Conservation (phyloP, 2,797 vertebrate species). For the Brachyalestes nurse region DNA sequence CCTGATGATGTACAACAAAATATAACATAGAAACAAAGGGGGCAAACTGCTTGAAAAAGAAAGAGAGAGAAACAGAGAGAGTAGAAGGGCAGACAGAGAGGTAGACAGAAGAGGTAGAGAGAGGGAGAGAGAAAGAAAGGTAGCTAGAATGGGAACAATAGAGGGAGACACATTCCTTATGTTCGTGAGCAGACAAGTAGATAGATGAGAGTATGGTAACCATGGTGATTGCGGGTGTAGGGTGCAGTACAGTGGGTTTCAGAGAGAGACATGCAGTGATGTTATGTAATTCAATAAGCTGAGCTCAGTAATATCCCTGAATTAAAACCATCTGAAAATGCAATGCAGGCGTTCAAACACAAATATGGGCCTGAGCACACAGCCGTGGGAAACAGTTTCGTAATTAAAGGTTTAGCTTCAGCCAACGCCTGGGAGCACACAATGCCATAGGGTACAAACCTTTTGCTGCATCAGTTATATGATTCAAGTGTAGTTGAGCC, state of each 20-base stretch:
- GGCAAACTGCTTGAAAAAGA: background rate
- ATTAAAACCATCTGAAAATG: conserved; percentile 18
- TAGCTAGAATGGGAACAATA: background rate
- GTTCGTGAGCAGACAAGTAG: conserved; percentile 9
- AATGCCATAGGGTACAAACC: background rate
- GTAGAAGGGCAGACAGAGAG: background rate
- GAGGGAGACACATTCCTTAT: background rate
- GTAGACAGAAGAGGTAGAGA: background rate
- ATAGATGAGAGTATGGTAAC: conserved; percentile 63
- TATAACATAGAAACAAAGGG: conserved; percentile 1
- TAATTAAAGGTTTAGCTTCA: background rate
- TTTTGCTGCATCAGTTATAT: too few species aligned
- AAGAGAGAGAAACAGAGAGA: conserved; percentile 39
- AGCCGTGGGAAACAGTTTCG: background rate
- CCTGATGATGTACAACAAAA: background rate
- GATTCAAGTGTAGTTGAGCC: too few species aligned
- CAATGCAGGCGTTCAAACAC: conserved; percentile 14
- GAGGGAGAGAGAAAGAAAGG: background rate
- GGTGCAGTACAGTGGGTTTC: conserved; percentile 70
- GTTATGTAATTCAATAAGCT: conserved; percentile 72
- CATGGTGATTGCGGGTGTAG: conserved; percentile 75
- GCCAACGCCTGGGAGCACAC: background rate
- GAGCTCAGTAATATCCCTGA: conserved; percentile 25
- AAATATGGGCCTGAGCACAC: background rate
- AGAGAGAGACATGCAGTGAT: conserved; percentile 47